Evolutionary conservation across 2,113 vertebrate species (phyloP), one percentile per base, ranked within the genome.

Genomic region (Ramphastos sulfuratus): DNA sequence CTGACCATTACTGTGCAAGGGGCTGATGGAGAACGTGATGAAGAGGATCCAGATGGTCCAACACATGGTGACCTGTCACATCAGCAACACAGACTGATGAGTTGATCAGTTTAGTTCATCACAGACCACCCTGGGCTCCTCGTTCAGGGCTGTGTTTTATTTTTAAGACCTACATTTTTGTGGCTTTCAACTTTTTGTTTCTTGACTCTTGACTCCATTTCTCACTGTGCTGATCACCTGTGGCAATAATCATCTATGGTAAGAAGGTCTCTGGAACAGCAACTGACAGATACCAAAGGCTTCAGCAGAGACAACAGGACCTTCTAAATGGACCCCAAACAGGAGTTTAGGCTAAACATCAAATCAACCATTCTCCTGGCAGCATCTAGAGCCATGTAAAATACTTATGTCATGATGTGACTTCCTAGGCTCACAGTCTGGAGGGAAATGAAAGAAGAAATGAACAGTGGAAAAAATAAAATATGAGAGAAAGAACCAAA

Each of bases 31-130:
- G 42, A 89, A 50, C 52, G 81, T 88, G 93, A 96, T 89, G 58
- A 87, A 92, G 69, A 75, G 70, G 61, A 64, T 94, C 89, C 93
- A 94, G 93, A 92, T 96, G 96, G 94, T 78, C 75, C 79, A 89
- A 54, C 94, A 95, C 93, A 95, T 95, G 95, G 95, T 91, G 69
- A 91, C 89, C 85, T 92, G 89, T 92, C 94, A 90, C 69, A 93
- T 75, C 85, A 91, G 76, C 85, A 92, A 56, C 69, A 86, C 61
- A 94, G 90, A 95, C 35, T 93, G 89, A 90, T 94, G 46, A 93
- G 69, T 23, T 90, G 72, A 87, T 94, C 93, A 77, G 50, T 81
- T 87, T 37, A 39, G 71, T 88, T 78, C 66, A 85, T 64, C 80
- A 88, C 66, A 85, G 76, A 82, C 33, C 66, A 92, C 61, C 56